Evolutionary conservation across 2,113 vertebrate genomes (phyloP).

Genomic region (Hemichromis elongatus): DNA sequence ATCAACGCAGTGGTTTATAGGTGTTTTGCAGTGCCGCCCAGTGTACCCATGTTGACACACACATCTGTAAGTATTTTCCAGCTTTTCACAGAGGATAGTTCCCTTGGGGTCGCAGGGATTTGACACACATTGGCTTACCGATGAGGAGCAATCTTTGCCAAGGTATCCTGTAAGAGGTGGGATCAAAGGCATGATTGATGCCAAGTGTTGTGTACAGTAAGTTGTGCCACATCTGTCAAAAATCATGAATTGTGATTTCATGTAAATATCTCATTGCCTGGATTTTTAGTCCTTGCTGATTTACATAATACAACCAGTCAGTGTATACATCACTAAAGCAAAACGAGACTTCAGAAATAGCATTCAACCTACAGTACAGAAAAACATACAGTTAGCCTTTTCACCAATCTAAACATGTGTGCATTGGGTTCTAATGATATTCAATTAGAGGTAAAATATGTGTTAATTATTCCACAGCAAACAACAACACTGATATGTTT

Average conservation of each 20-base stretch:
- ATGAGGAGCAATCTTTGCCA: conserved; percentile 60
- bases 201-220: conserved; percentile 12
- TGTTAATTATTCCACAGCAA: neutral
- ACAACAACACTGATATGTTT: conserved; percentile 13
- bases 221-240: conserved; percentile 11
- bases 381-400: neutral
- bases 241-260: conserved; percentile 27
- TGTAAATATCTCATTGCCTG: conserved; percentile 20
- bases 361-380: neutral
- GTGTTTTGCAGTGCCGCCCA: conserved; percentile 62
- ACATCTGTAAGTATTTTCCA: conserved; percentile 65
- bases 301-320: conserved; percentile 14
- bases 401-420: conserved; percentile 4
- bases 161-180: conserved; percentile 57
- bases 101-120: conserved; percentile 65
- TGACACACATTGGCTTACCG: conserved; percentile 60
- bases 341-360: neutral
- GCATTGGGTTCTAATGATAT: neutral
- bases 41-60: conserved; percentile 68
- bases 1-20: conserved; percentile 63
- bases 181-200: conserved; percentile 64
- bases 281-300: neutral
- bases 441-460: neutral
- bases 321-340: neutral
- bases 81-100: conserved; percentile 61